Base-by-base conservation (phyloP, 1,140 invertebrate genomes). In the Heliothis virescens region DNA sequence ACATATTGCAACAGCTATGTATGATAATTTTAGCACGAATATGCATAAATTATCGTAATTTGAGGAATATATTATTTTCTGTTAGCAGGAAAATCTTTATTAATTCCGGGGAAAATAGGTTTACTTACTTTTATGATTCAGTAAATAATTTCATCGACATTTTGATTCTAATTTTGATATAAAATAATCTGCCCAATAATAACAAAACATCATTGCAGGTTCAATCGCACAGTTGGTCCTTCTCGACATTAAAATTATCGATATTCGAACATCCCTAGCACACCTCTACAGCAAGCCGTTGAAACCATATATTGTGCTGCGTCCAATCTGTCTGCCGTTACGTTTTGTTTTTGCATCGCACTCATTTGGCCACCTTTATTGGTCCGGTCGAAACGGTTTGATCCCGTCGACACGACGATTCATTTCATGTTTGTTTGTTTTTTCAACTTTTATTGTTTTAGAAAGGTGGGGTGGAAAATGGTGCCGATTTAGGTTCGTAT, bases 301-400 rank as follows among this genome's bases (percentile, higher is more conserved):
- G 63, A 78, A 69, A 78, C 76, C 63, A 78, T 78, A 59, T 50
- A 78, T 69, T 50, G 57, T 65, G 4, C 12, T 13, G 41, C 74
- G 55, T 75, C 53, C 34, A 15, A 62, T 79, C 55, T 72, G 77
- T 72, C 77, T 79, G 77, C 59, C 69, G 57, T n/a, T 48, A 57
- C 73, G 57, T 79, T 82, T 82, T 77, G 48, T 79, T 79, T 73
- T 73, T 79, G 34, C 71, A 79, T 41, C 78, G 76, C 72, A 75
- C 72, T 75, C 72, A 75, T 75, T 75, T 52, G 72, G 41, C 72
- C 65, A 80, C 79, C 79, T 80, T 80, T 79, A 79, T 79, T 79
- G 78, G 78, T 72, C 78, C 67, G 59, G 67, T 52, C 48, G 60
- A 26, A 71, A 71, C 72, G 72, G 55, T 62, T 60, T 75, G 55